phyloP scores from a whole-genome alignment of 2,888 invertebrate genomes.

The Drosophila affinis region DNA sequence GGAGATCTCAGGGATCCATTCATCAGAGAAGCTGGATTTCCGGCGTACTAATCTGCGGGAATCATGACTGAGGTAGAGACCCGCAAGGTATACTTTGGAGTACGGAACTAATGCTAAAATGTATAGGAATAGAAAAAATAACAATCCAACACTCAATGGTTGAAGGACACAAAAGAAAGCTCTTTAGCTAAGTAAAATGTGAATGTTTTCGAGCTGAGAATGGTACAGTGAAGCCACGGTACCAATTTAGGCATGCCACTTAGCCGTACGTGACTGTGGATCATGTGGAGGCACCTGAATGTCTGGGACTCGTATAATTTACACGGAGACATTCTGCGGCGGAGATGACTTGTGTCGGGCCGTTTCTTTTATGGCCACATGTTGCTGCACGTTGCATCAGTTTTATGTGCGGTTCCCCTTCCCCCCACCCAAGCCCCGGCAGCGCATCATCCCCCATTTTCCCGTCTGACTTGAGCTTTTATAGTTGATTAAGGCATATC shows the following conservation, averaged over 20 bases:
- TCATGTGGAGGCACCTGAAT: background rate
- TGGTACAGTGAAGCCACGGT: background rate
- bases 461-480: slow-evolving; percentile 62
- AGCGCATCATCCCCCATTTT: too few relatives aligned
- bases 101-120: background rate
- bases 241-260: background rate
- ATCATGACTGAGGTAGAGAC: background rate
- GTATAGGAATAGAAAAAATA: background rate
- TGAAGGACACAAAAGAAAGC: too few relatives aligned
- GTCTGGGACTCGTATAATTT: background rate
- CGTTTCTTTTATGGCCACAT: slow-evolving; percentile 67
- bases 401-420: slow-evolving; percentile 50
- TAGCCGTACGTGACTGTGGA: background rate
- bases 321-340: background rate
- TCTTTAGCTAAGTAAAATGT: background rate
- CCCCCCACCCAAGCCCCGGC: background rate
- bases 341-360: background rate
- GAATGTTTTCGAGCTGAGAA: background rate
- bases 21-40: background rate
- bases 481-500: slow-evolving; percentile 79
- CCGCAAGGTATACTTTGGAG: too few relatives aligned
- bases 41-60: background rate
- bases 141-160: background rate
- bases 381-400: slow-evolving; percentile 65
- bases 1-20: background rate